Base-by-base conservation (phyloP, 2,113 vertebrate species). In the Fregata magnificens region DNA sequence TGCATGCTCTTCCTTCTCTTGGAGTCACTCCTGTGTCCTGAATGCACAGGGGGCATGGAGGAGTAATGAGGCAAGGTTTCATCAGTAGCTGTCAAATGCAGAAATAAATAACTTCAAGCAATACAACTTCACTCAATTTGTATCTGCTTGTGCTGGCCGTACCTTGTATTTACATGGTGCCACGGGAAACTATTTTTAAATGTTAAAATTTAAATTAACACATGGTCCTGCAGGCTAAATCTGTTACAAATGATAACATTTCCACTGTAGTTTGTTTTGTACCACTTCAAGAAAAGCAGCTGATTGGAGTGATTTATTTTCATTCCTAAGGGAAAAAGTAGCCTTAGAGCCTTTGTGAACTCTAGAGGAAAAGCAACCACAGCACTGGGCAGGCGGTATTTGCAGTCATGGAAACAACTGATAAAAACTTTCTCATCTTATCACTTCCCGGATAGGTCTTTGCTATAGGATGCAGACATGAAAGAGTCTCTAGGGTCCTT, bases 201-300 rank as follows among this genome's bases (percentile, higher is more conserved):
- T 45, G 82, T 86, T 92, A 92, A 90, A 49, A 61, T 85, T 88
- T 82, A 94, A 94, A 97, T 56, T 36, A 93, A 34, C n/a, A 25
- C 45, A 34, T 2, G 18, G 62, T 94, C 73, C 96, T 92, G 70
- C 49, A 50, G 92, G 92, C 88, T 93, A 69, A 94, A 93, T 70
- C 85, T 96, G 96, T 86, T 95, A 90, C 74, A 22, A 25, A 25
- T 26, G 92, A 95, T 96, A 97, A 93, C 87, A 45, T 69, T 96
- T 90, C 62, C 78, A 69, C 82, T 90, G 82, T 36, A 72, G 93
- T 40, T 91, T 88, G 70, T 85, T 94, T 80, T 80, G 63, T 45
- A 83, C 58, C 9, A 82, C 92, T 92, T 91, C 74, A 49, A 94
- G 90, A 77, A 91, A 94, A 93, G 78, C 70, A 76, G 44, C 77